These are phyloP conservation scores for Gymnorhina tibicen DNA, from an alignment of 2,113 vertebrate genomes.

Conservation along the genomic window DNA sequence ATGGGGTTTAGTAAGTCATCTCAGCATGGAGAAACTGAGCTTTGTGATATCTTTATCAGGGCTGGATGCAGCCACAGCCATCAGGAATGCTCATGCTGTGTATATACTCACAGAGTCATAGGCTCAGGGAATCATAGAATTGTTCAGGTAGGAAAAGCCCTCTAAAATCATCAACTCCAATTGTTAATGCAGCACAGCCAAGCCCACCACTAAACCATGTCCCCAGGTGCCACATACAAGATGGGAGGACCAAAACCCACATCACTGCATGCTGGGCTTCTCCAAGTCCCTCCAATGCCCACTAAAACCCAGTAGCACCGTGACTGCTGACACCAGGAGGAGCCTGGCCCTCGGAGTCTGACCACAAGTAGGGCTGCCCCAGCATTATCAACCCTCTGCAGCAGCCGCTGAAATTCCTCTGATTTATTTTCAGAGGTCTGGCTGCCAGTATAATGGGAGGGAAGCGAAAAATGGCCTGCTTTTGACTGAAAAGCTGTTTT, in stretches of 20 bases:
- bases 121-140: neutral
- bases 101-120: neutral
- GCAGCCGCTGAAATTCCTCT: neutral
- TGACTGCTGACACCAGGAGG: neutral
- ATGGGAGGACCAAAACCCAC: neutral
- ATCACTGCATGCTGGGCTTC: neutral
- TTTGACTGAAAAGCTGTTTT: neutral
- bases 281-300: neutral
- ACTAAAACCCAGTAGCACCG: fast-evolving
- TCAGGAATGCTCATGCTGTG: fast-evolving
- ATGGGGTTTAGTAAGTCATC: neutral
- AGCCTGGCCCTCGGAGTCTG: neutral
- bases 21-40: neutral
- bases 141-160: neutral
- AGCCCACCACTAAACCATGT: neutral
- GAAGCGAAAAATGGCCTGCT: neutral
- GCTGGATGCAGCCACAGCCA: neutral
- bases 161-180: neutral
- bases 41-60: neutral
- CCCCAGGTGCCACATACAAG: neutral
- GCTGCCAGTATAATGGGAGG: neutral
- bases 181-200: too few relatives aligned
- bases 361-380: neutral
- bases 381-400: fast-evolving
- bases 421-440: neutral